Evolutionary conservation across 2,888 invertebrate genomes (phyloP).

Genomic region (Escarpia spicata): DNA sequence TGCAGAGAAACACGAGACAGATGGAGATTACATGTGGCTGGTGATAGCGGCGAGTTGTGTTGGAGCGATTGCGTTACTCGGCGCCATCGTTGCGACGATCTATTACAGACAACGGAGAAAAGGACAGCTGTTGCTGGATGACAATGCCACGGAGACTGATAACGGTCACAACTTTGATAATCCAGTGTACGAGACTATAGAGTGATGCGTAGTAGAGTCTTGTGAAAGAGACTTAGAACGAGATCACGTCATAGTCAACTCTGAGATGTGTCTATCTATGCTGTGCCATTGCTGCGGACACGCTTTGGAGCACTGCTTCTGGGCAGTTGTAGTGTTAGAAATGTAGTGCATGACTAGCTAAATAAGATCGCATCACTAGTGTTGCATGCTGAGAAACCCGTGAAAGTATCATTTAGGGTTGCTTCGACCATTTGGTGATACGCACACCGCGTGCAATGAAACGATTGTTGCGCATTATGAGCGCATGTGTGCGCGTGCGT

Average conservation of each 20-base stretch:
- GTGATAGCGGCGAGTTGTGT: background rate
- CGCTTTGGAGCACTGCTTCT: background rate
- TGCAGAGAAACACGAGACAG: background rate
- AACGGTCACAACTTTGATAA: background rate
- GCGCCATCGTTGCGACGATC: background rate
- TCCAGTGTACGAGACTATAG: background rate
- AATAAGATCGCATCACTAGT: background rate
- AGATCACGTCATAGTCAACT: background rate
- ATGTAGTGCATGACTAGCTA: background rate
- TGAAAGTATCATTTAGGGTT: too few relatives aligned
- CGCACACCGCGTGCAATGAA: background rate
- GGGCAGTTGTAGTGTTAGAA: background rate
- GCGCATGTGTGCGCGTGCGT: background rate
- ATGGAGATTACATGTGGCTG: background rate
- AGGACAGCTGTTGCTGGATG: background rate
- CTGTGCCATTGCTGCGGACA: background rate
- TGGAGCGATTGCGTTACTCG: background rate
- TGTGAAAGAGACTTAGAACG: background rate
- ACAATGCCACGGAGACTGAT: background rate
- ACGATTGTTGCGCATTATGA: background rate
- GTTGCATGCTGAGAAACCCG: background rate
- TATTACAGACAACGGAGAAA: background rate
- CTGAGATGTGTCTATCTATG: background rate
- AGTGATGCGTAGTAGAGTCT: background rate
- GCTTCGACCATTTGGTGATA: background rate